Evolutionary conservation across 2,888 invertebrate genomes (phyloP), one percentile per base, ranked within the genome.

Genomic region (Drosophila mimica): DNA sequence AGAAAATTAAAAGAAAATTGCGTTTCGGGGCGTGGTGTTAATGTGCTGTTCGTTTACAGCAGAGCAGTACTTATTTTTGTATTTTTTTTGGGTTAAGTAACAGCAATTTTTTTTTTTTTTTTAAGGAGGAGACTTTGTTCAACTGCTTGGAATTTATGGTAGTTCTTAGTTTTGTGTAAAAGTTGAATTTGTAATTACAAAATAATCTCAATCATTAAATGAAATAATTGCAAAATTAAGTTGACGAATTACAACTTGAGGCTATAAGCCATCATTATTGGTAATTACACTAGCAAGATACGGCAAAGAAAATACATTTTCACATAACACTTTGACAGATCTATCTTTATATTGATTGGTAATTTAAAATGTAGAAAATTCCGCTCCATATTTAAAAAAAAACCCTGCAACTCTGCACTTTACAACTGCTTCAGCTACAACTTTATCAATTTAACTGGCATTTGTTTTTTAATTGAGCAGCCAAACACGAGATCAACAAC

Each of bases 1-100:
- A 82, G 80, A 82, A 81, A 73, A 82, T 81, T 81, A 79, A 79
- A 81, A 61, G 70, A 70, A 81, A 82, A 82, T 81, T 82, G 80
- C 73, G 63, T 68, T 74, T 63, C 38, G 30, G 62, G 62, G 59
- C 61, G 51, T 59, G 51, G 69, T 70, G 62, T 70, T 63, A 74
- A 49, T 51, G 54, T 43, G 49, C 38, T n/a, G 33, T 46, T 46
- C 28, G 40, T 17, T 34, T 36, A 36, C 51, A 36, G 20, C 2
- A 28, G n/a, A 36, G 20, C 2, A 20, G n/a, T 49, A 36, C 28
- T 52, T 9, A 36, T 43, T 30, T 31, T 20, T 30, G 1, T 9
- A 36, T 33, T 13, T 28, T 9, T 20, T 8, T 15, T 51, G 30
- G 34, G 15, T 28, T 31, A 43, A 68, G 34, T 48, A 69, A 34